Evolutionary conservation across 2,113 vertebrate genomes (phyloP), one percentile per base, ranked within the genome.

Genomic region (Montifringilla adamsi): DNA sequence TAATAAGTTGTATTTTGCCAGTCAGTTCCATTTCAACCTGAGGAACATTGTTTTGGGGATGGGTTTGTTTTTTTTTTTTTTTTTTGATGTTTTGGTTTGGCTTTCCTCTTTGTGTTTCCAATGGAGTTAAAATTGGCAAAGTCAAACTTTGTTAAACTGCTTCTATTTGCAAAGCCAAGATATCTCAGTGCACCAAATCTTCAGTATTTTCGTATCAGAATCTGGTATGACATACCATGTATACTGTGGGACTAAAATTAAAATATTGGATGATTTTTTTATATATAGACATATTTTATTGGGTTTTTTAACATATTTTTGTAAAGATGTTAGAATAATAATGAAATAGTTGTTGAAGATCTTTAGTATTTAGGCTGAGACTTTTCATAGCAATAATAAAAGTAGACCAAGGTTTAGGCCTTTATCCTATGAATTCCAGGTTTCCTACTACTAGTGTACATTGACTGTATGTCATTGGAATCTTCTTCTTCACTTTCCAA

Each of bases 121-220:
- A 77, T n/a, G 22, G 19, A 93, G 33, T 8, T 95, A 81, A 97
- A 91, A 68, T 89, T 95, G 93, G 35, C 33, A 56, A 62, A 67
- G 10, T 6, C 53, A 66, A 59, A 62, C 52, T 84, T 35, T 83
- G 27, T 92, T 90, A 86, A 96, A 66, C 58, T 82, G 28, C 80
- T 96, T 88, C 90, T 93, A 46, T 92, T 97, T 95, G 68, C 44
- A 90, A 94, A 67, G 66, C 87, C 55, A 91, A 80, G 43, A 4
- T 77, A 56, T 53, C 80, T 86, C 89, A 84, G 72, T 70, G 59
- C 26, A 94, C 33, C 19, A 93, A 93, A 90, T 56, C 30, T 53
- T 5, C 50, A 49, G 60, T 55, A 81, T 64, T 94, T 95, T 95
- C 35, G 88, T 79, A 90, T 28, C 55, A 77, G 53, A 64, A 58